phyloP scores from a whole-genome alignment of 2,888 invertebrate genomes.

The Subacronicta megacephala region DNA sequence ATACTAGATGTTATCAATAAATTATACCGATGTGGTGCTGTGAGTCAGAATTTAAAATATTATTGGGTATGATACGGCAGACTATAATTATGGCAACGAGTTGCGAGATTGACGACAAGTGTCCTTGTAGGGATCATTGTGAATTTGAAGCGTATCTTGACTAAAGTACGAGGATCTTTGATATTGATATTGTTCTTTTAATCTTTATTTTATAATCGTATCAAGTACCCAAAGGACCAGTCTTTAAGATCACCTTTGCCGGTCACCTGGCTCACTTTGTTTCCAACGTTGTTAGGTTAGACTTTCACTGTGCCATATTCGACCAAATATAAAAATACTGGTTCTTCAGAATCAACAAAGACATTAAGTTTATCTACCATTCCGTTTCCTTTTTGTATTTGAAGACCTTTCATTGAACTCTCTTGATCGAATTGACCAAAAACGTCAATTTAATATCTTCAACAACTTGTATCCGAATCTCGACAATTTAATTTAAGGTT shows the following conservation, averaged over 20 bases:
- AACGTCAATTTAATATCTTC: conserved; percentile 3
- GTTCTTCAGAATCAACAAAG: background rate
- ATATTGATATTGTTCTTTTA: conserved; percentile 11
- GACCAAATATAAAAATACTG: too few relatives aligned
- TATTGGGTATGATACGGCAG: conserved; percentile 44
- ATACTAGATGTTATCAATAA: conserved; percentile 60
- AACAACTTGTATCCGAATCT: background rate
- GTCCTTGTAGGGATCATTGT: conserved; percentile 24
- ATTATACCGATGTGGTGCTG: conserved; percentile 42
- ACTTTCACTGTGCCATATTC: too few relatives aligned
- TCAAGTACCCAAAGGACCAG: conserved; percentile 11
- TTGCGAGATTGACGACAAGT: conserved; percentile 30
- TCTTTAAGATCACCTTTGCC: background rate
- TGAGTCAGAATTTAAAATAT: conserved; percentile 55
- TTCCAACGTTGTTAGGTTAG: too few relatives aligned
- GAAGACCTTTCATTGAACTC: background rate
- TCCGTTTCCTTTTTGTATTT: background rate
- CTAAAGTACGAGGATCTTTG: conserved; percentile 27
- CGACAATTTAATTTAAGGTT: conserved; percentile 15
- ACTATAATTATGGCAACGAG: conserved; percentile 47
- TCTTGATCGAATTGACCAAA: background rate
- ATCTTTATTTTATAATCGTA: conserved; percentile 6
- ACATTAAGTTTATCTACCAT: too few relatives aligned
- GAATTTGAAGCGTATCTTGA: conserved; percentile 16
- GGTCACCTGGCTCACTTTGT: background rate